Base-by-base conservation (phyloP, 2,113 vertebrate genomes). In the human region DNA sequence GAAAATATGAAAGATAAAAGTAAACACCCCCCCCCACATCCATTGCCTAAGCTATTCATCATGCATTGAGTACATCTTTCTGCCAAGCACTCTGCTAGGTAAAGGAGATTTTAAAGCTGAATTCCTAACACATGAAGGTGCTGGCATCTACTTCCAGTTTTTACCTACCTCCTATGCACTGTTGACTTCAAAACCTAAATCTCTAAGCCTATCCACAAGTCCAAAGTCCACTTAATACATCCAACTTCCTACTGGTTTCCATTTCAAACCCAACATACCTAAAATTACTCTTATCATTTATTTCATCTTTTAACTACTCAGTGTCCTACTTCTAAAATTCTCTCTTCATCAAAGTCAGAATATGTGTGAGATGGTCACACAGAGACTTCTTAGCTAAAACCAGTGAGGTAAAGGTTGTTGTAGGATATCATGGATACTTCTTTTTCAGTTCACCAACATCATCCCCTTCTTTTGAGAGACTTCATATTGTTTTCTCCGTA, bases 41-140 rank as follows among this genome's bases (percentile, higher is more conserved):
- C 1, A 57, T 40, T 70, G 11, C 1, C 8, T 2, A 23, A 80
- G 7, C 8, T 64, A 23, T 35, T 43, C 50, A 43, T 25, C 14
- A 1, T 13, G 55, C 66, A 22, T 11, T 70, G 27, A 73, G 1
- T 27, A 43, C 0, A 40, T 0, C 3, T 68, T 50, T 16, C 30
- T 61, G 6, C 2, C 81, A 92, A 89, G 8, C 8, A 81, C 5
- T 55, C 22, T 57, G 38, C 64, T 14, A 55, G 3, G 23, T 32
- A 61, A 72, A 90, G 55, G 14, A 73, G 30, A 52, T 75, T 70
- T 79, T 22, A 88, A 52, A 73, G 23, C 2, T 27, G 22, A 87
- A 40, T 68, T 17, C 18, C 4, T 92, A 8, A 25, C 1, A 11
- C 20, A 23, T 35, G 6, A 45, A 25, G 6, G 35, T 45, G 0